These are phyloP conservation scores for Cochlearius cochlearius DNA, from an alignment of 2,113 vertebrate species.

Conservation along the genomic window DNA sequence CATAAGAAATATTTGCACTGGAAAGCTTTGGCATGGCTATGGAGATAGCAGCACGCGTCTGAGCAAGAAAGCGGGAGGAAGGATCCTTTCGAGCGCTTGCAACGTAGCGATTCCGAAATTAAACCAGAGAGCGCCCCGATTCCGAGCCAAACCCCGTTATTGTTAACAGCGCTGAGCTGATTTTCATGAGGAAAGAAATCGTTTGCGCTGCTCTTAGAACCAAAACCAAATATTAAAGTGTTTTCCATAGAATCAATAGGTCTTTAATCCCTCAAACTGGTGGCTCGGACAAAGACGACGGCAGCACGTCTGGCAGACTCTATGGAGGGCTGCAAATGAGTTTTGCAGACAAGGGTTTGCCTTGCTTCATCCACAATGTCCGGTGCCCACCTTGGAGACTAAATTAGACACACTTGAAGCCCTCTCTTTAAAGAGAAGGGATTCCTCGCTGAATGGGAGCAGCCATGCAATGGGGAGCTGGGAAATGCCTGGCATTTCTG, in stretches of 20 bases:
- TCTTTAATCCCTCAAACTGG: neutral
- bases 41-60: neutral
- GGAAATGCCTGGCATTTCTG: constrained; percentile 49
- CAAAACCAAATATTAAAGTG: neutral
- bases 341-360: neutral
- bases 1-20: neutral
- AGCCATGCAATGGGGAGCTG: constrained; percentile 71
- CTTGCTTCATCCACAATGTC: neutral
- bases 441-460: constrained; percentile 75
- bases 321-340: neutral
- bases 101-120: neutral
- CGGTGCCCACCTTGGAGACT: constrained; percentile 21
- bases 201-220: neutral
- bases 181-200: neutral
- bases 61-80: neutral
- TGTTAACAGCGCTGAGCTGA: neutral
- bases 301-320: neutral
- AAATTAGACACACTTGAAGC: constrained; percentile 1
- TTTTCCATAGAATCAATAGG: neutral
- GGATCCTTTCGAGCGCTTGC: neutral
- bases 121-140: neutral
- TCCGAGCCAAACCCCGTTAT: neutral
- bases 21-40: neutral
- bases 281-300: neutral
- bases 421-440: constrained; percentile 62